phyloP scores from a whole-genome alignment of 2,888 invertebrate genomes.

The Macropis europaea region DNA sequence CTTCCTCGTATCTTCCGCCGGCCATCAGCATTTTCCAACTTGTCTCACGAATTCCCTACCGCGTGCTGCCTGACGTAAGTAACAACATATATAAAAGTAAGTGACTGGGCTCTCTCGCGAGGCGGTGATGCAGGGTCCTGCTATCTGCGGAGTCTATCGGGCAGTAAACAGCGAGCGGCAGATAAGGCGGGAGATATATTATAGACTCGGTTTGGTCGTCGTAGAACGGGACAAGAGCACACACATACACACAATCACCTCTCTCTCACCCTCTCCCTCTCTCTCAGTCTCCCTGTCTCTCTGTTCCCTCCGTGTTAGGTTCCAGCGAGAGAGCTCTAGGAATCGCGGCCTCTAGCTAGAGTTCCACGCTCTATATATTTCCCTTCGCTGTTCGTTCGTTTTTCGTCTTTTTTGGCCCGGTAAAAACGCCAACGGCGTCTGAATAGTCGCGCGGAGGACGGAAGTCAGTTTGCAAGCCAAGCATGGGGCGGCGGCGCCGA shows the following conservation, averaged over 20 bases:
- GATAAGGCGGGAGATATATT: conserved; percentile 79
- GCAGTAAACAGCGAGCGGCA: conserved; percentile 79
- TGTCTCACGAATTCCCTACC: conserved; percentile 73
- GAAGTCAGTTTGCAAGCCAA: conserved; percentile 80
- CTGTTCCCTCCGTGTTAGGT: no score
- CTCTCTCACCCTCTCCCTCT: no score
- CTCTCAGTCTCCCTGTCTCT: no score
- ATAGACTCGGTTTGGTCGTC: conserved; percentile 73
- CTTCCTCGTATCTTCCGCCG: conserved; percentile 66
- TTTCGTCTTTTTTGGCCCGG: conserved; percentile 56
- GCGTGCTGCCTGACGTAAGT: conserved; percentile 70
- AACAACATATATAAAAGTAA: conserved; percentile 77
- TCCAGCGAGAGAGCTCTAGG: conserved; percentile 36
- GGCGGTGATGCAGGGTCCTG: conserved; percentile 73
- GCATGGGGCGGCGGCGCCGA: conserved; percentile 78
- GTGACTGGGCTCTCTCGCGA: conserved; percentile 71
- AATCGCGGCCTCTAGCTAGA: conserved; percentile 27
- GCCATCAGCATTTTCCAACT: conserved; percentile 76
- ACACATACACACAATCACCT: no score
- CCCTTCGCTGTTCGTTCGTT: conserved; percentile 2
- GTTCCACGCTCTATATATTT: conserved; percentile 55
- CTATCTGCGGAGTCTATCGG: conserved; percentile 79
- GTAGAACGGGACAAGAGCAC: conserved; percentile 57
- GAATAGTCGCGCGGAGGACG: conserved; percentile 78
- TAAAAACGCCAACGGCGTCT: conserved; percentile 74